phyloP scores from a whole-genome alignment of 2,888 invertebrate genomes.

The Ectemnius cavifrons region DNA sequence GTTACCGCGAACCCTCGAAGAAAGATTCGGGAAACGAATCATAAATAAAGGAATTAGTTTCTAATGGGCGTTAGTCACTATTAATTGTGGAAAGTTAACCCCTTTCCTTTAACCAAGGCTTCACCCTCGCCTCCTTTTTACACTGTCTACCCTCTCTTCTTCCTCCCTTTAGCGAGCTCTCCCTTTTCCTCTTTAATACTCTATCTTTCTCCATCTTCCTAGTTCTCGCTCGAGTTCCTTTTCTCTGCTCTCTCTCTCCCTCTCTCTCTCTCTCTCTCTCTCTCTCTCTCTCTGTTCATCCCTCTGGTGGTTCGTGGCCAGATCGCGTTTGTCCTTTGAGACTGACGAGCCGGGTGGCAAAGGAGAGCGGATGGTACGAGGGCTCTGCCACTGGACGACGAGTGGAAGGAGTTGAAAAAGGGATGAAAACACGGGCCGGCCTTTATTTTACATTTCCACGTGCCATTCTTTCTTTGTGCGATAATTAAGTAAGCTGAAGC shows the following conservation, averaged over 20 bases:
- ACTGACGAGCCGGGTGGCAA: slow-evolving; percentile 56
- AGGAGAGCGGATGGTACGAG: slow-evolving; percentile 29
- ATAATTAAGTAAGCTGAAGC: slow-evolving; percentile 65
- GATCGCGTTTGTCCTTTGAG: slow-evolving; percentile 63
- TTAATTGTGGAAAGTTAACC: slow-evolving; percentile 70
- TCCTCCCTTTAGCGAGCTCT: background rate
- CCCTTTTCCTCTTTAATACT: slow-evolving; percentile 1
- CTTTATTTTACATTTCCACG: slow-evolving; percentile 67
- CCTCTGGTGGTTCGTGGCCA: slow-evolving; percentile 38
- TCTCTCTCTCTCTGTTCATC: slow-evolving; percentile 1
- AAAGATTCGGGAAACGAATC: slow-evolving; percentile 56
- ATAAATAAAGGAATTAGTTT: slow-evolving; percentile 72
- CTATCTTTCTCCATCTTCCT: slow-evolving; percentile 5
- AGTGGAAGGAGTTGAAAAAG: slow-evolving; percentile 48
- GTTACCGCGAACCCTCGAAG: slow-evolving; percentile 35
- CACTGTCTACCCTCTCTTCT: slow-evolving; percentile 1
- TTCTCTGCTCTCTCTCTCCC: slow-evolving; percentile 10
- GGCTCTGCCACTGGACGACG: background rate
- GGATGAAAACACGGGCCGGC: slow-evolving; percentile 60
- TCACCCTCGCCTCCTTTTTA: too few relatives aligned
- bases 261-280: background rate
- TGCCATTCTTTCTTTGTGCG: slow-evolving; percentile 63
- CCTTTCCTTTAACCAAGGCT: slow-evolving; percentile 44
- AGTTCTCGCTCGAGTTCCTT: slow-evolving; percentile 25
- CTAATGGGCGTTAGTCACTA: slow-evolving; percentile 70